Base-by-base conservation (phyloP, 2,113 vertebrate species). In the Chaetops frenatus region DNA sequence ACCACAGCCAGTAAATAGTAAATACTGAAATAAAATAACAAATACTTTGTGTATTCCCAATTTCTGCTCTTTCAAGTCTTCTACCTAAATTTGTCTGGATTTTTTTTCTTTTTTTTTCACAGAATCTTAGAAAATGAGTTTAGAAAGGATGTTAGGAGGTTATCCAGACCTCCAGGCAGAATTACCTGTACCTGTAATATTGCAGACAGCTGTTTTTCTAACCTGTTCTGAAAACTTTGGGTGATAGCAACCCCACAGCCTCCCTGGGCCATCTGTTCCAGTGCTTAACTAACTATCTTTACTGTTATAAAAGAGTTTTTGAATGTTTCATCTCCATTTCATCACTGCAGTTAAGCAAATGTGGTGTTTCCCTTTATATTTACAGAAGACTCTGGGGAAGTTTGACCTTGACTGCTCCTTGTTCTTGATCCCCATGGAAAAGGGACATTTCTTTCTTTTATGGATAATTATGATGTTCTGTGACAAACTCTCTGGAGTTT, bases 101-200 rank as follows among this genome's bases (percentile, higher is more conserved):
- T 36, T 9, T 9, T 36, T 23, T 81, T 31, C 7, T 7, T 40
- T 33, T 21, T 72, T 66, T 51, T 51, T 2, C 29, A 48, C 12
- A 54, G 48, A 65, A 53, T 82, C 79, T 80, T 58, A 77, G 51
- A 86, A 83, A 86, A 86, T 73, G 33, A 66, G 45, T 83, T 76
- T 92, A 73, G 72, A 74, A 88, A 96, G 86, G 76, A 60, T 93
- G 88, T 86, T 64, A 78, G 0, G 96, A 97, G 92, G 94, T 96
- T 97, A 96, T 92, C 80, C 56, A 81, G 94, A 94, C 91, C 96
- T 96, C 67, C 88, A 93, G 96, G 96, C 94, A 94, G 91, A 96
- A 93, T 86, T 92, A 92, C 95, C 77, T 95, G 38, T 86, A 83
- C 76, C 84, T 95, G 47, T 56, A 60, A 92, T 94, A 84, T 86